Base-by-base conservation (phyloP, 2,888 invertebrate genomes). In the Rhagophthalmus giganteus region DNA sequence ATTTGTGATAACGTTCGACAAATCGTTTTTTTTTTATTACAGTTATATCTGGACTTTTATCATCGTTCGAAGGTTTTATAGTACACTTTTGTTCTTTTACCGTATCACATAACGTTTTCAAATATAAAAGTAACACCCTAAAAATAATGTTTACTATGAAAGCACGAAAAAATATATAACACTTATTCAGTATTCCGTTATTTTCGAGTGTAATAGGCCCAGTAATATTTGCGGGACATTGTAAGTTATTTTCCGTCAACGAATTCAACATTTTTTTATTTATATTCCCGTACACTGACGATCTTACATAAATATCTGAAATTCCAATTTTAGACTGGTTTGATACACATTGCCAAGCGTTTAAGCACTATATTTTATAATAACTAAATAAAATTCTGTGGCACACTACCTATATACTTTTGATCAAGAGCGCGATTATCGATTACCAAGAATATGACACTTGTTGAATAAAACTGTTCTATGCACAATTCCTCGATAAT, bases 341-440 rank as follows among this genome's bases (percentile, higher is more conserved):
- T 34, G 45, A n/a, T 34, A 46, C 35, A 51, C 57, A 54, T 38
- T 57, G 57, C 57, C 57, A 57, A 57, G 34, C 51, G 48, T 47
- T 50, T 46, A 40, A 15, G 24, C 20, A 24, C 15, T n/a, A n/a
- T n/a, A n/a, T n/a, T n/a, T n/a, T n/a, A n/a, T n/a, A n/a, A n/a
- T n/a, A n/a, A n/a, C n/a, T n/a, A n/a, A n/a, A n/a, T n/a, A n/a
- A n/a, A n/a, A n/a, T n/a, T n/a, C n/a, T n/a, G n/a, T n/a, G n/a
- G n/a, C n/a, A n/a, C n/a, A n/a, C n/a, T n/a, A n/a, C n/a, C n/a
- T n/a, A n/a, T n/a, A n/a, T n/a, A n/a, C n/a, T n/a, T 20, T 20
- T 20, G 20, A 7, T 5, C 20, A 20, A 20, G 7, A 20, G 4
- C 7, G 20, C 7, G 3, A 7, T 20, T n/a, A n/a, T n/a, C n/a